A percentile compares a stretch with the other conserved stretches of the same genome.
Conservation (phyloP, 30 jellyfish, hydroid and myxozoan species). For the Hydractinia echinata region DNA sequence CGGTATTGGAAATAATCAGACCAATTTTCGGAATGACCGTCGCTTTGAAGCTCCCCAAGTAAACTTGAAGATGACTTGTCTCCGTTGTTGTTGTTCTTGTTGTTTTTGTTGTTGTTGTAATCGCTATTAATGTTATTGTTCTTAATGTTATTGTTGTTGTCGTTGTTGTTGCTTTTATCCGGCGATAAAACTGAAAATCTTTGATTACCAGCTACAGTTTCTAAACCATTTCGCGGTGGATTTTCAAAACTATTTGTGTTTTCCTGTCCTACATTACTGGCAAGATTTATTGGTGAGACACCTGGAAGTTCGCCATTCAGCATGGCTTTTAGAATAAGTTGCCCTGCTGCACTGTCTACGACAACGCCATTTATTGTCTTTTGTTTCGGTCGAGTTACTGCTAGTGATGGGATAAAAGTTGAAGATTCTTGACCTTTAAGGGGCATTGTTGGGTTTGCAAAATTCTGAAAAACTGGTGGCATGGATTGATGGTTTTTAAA, state of each 20-base stretch:
- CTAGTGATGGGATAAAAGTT: not conserved
- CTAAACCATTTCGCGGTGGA: too few species aligned
- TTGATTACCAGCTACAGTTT: conserved; percentile 2
- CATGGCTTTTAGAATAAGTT: not conserved
- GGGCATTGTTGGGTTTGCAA: not conserved
- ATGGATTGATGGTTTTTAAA: not conserved
- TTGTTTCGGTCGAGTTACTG: not conserved
- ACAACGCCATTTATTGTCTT: conserved; percentile 7
- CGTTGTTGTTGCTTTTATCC: not conserved
- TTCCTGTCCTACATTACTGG: too few species aligned
- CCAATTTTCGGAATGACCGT: conserved; percentile 11
- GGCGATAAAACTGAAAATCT: conserved; percentile 4
- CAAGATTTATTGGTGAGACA: too few species aligned
- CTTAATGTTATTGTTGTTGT: not conserved
- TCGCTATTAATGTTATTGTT: not conserved
- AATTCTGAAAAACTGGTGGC: conserved; percentile 2
- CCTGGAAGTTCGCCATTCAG: not conserved
- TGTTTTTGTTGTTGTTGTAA: too few species aligned
- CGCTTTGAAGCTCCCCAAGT: not conserved
- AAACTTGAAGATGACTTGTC: not conserved
- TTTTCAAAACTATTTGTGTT: too few species aligned
- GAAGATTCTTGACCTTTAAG: not conserved
- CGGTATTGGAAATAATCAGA: conserved; percentile 18
- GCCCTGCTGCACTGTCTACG: conserved; percentile 1
- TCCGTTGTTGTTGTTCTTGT: not conserved